Base-by-base conservation (phyloP, 2,888 invertebrate genomes). In the Oasisia sp. region DNA sequence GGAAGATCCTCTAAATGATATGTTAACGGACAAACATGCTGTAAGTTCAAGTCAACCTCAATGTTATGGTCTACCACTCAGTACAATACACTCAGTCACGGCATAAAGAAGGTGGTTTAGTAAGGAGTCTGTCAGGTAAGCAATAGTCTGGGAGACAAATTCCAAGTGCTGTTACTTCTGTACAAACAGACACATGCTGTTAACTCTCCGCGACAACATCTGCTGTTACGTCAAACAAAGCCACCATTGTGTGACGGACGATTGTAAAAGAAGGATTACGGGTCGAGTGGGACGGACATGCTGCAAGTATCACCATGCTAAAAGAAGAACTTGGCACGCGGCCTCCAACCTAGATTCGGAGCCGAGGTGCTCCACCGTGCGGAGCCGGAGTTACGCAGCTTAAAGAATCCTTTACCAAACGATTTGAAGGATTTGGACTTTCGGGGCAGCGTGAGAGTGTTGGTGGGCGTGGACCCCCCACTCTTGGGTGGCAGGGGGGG, bases 291-390 rank as follows among this genome's bases (percentile, higher is more conserved):
- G 74, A 74, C 74, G 74, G 74, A n/a, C 91, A 44, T 91, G 45
- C 91, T 44, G 50, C 44, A 91, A 45, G 45, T 19, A 32, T 32
- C 19, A 12, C 19, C 32, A n/a, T 32, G 91, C 92, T 58, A 45
- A 91, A 92, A 74, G 74, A 74, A 74, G 74, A 74, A 74, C 74
- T 74, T 74, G 74, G 74, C 74, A 74, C 74, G 27, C 27, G n/a
- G 74, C 74, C 95, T 95, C 93, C 96, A 97, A 98, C 98, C 98
- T 98, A 99, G 97, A 97, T 98, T 98, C 95, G 98, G 98, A 96
- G 98, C 98, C 95, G 98, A 98, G 96, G 97, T 98, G 97, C 98
- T 98, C 97, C 97, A 97, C 97, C 89, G 91, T 97, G 97, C 95
- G 97, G 97, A 97, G 97, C 95, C 94, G n/a, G 74, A 74, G 74